Base-by-base conservation (phyloP, 2,888 invertebrate species). In the Protophormia terraenovae region DNA sequence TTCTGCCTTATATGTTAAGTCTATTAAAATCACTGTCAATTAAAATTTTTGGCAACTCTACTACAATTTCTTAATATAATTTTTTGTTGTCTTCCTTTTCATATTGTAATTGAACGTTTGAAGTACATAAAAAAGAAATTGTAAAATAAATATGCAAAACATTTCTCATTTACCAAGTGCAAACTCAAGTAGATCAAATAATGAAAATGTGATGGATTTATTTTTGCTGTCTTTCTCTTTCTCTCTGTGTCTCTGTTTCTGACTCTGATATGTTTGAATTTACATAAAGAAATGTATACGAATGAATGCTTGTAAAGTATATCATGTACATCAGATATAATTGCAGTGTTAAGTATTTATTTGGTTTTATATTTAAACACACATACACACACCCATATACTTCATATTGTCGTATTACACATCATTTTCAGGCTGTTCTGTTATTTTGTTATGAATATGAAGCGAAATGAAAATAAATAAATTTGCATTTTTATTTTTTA, bases 401-500 rank as follows among this genome's bases (percentile, higher is more conserved):
- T n/a, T n/a, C n/a, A 19, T 32, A 12, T 27, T 3, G n/a, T 19
- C 22, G 6, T 62, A 38, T 19, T 35, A 14, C 8, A 45, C 27
- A 66, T 45, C n/a, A 66, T 22, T 66, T 27, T 45, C n/a, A 14
- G 24, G 24, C 53, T 16, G 32, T 16, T 71, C 19, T 50, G 10
- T 16, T 35, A 71, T 55, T 41, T 78, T 50, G 24, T 41, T 16
- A 27, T 62, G 19, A 55, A 66, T 53, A 47, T 38, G 60, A 53
- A 29, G 35, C 12, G 19, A 67, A 27, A 78, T 35, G 35, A 41
- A 38, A 58, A 71, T 62, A 64, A 16, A 72, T 64, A 47, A 72
- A 72, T 71, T 29, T 71, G 38, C 35, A 24, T 72, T 72, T 72
- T 41, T 58, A 72, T 72, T 58, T 58, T n/a, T 41, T 72, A 29